A percentile compares a stretch with the other conserved stretches of the same genome.
Conservation (phyloP, 2,888 invertebrate genomes). For the Orchesellides sinensis region DNA sequence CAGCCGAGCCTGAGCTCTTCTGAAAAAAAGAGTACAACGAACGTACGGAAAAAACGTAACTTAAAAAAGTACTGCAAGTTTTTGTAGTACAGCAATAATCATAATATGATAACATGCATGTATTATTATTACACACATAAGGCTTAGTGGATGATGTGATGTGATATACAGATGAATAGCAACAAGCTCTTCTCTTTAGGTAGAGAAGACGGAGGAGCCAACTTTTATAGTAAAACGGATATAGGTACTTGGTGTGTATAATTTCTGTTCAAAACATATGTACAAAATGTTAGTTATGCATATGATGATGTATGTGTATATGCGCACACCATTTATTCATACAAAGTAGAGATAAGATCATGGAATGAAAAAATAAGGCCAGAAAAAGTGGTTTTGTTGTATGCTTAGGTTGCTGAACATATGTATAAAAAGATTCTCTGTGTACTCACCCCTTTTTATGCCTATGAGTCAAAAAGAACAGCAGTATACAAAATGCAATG, state of each 20-base stretch:
- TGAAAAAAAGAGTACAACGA: conserved; percentile 46
- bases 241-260: not conserved
- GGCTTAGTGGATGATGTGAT: too few species aligned
- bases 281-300: not conserved
- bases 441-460: not conserved
- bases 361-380: conserved; percentile 44
- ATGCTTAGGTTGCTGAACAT: not conserved
- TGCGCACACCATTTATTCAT: not conserved
- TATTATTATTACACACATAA: conserved; percentile 35
- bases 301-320: not conserved
- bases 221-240: conserved; percentile 20
- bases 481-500: not conserved
- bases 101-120: conserved; percentile 42
- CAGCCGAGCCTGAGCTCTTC: conserved; percentile 36
- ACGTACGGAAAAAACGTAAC: conserved; percentile 38
- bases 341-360: not conserved
- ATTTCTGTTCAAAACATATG: not conserved
- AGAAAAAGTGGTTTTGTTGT: conserved; percentile 37
- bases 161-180: conserved; percentile 20
- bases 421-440: not conserved
- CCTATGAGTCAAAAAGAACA: not conserved
- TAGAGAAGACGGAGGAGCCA: not conserved
- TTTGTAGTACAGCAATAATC: conserved; percentile 30
- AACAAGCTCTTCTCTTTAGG: conserved; percentile 26
- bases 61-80: conserved; percentile 42